Base-by-base conservation (phyloP, 2,113 vertebrate genomes). In the Ageneiosus marmoratus region DNA sequence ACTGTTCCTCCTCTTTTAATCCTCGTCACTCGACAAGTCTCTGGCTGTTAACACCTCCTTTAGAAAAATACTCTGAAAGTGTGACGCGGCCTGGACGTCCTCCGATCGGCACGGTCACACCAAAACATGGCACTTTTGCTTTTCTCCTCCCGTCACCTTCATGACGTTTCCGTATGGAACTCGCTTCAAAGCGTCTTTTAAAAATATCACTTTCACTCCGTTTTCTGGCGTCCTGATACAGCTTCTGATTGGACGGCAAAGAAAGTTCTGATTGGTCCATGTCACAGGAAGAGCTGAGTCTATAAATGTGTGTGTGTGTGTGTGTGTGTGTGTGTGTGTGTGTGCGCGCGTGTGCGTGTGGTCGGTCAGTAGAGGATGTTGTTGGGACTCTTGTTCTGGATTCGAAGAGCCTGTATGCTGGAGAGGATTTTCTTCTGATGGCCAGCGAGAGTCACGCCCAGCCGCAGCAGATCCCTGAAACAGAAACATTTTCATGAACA, bases 401-500 rank as follows among this genome's bases (percentile, higher is more conserved):
- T 91, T 72, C 90, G 92, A 89, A 96, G 93, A 29, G 91, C 94
- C 87, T 95, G 95, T 82, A 95, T 92, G 87, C 95, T 95, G 91
- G 94, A 93, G 13, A 96, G 90, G 76, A 96, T 95, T 89, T 96
- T 96, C 91, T 95, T 94, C 89, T 95, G 95, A 86, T 96, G 95
- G 0, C 95, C 95, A 5, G 95, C 95, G 87, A 96, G 86, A 77
- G 95, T 96, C 87, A 96, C 93, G 16, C 95, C 95, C 87, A 96
- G 92, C 76, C 95, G 92, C 69, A 96, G 91, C 63, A 95, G 92
- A 80, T 96, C 95, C 84, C 95, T 95, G 18, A 46, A 12, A 83
- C 2, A 15, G 11, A n/a, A n/a, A n/a, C n/a, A n/a, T n/a, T n/a
- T n/a, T n/a, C n/a, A n/a, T n/a, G n/a, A n/a, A n/a, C 37, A 41